These are phyloP conservation scores for Entelurus aequoreus DNA, from an alignment of 2,113 vertebrate genomes.

Conservation along the genomic window DNA sequence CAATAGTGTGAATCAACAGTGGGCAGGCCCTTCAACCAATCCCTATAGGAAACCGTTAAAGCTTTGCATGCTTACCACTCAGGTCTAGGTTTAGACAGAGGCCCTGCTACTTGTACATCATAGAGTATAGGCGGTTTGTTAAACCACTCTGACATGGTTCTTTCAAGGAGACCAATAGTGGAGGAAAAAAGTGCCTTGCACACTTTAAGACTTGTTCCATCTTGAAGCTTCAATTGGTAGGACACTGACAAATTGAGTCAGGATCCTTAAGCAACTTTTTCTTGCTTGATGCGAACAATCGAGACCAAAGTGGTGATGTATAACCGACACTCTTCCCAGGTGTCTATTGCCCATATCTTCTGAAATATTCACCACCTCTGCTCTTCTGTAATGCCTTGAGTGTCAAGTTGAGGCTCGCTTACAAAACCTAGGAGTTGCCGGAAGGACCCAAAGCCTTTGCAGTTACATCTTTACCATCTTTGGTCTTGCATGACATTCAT, in stretches of 20 bases:
- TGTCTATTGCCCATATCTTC: no score
- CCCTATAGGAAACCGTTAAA: constrained; percentile 11
- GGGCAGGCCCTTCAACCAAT: constrained; percentile 12
- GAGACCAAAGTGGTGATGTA: no score
- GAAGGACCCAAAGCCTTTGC: no score
- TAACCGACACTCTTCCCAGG: no score
- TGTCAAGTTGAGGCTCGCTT: no score
- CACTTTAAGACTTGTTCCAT: neutral
- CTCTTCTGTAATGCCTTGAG: no score
- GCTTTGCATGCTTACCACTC: constrained; percentile 7
- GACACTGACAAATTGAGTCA: neutral
- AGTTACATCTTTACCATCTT: no score
- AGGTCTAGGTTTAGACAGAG: constrained; percentile 8
- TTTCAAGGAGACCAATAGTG: constrained; percentile 6
- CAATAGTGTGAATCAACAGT: constrained; percentile 14
- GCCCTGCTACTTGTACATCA: neutral
- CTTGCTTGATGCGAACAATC: neutral
- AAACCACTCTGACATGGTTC: constrained; percentile 4
- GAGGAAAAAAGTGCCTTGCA: neutral
- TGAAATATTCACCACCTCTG: no score
- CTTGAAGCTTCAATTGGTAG: neutral
- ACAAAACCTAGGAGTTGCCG: no score
- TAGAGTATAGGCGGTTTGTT: neutral
- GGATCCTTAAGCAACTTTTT: neutral
- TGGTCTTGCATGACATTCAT: no score